Percentiles rank a stretch among this genome's conserved stretches.
Conservation (phyloP, 2,797 vertebrate genomes). For the Dendrocincla fuliginosa region DNA sequence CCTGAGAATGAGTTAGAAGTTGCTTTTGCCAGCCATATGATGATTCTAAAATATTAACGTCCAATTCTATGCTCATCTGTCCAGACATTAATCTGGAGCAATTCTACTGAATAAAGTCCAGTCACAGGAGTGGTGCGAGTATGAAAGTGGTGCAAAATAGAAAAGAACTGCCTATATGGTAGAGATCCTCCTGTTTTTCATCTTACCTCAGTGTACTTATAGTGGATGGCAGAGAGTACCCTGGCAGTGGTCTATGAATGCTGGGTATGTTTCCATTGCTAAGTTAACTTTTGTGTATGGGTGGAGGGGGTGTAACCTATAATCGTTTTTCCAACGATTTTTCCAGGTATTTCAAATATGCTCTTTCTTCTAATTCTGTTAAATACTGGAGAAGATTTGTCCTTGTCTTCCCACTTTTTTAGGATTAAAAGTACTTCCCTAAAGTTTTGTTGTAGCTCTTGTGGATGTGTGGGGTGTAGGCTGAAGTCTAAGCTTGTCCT, state of each 20-base stretch:
- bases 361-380: background rate
- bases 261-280: background rate
- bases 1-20: background rate
- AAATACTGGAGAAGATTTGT: background rate
- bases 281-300: background rate
- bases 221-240: background rate
- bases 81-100: background rate
- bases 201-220: background rate
- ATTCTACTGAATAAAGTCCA: background rate
- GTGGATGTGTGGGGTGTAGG: background rate
- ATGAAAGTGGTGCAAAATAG: background rate
- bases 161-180: background rate
- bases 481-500: background rate
- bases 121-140: accelerated
- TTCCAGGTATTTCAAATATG: background rate
- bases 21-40: background rate
- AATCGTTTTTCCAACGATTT: too few species aligned
- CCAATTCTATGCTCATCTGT: background rate
- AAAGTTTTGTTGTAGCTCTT: background rate
- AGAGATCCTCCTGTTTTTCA: background rate
- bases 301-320: background rate
- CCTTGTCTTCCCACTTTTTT: background rate
- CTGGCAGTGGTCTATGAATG: background rate
- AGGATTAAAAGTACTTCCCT: background rate
- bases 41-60: background rate